A percentile compares a stretch with the other conserved stretches of the same genome.
Conservation (phyloP, 2,797 vertebrate genomes). For the Pantherophis alleghaniensis region DNA sequence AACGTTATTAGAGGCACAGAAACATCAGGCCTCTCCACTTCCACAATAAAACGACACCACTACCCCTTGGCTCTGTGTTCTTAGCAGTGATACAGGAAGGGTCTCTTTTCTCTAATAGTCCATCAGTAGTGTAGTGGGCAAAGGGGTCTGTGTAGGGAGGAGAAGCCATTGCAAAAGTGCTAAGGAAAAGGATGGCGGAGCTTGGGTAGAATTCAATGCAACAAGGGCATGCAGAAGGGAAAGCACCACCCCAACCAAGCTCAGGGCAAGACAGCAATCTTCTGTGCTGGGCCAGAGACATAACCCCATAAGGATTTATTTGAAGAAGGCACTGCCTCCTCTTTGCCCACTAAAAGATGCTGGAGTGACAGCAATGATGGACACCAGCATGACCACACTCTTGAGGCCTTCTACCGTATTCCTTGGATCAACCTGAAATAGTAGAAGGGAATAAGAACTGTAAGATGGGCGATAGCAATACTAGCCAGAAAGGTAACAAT, state of each 20-base stretch:
- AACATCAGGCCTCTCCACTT: neutral
- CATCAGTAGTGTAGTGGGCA: conserved; percentile 20
- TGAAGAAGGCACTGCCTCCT: conserved; percentile 51
- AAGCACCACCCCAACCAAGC: conserved; percentile 48
- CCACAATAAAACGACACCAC: neutral
- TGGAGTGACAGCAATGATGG: conserved; percentile 46
- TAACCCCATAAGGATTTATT: conserved; percentile 41
- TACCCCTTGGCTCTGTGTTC: neutral
- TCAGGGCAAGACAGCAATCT: conserved; percentile 45
- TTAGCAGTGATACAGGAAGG: neutral
- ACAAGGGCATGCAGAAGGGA: conserved; percentile 60
- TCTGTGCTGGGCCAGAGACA: conserved; percentile 19
- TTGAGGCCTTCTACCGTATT: conserved; percentile 65
- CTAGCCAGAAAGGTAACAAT: neutral
- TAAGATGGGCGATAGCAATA: neutral
- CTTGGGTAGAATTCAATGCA: neutral
- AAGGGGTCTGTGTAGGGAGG: neutral
- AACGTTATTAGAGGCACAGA: neutral
- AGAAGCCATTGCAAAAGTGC: conserved; percentile 6
- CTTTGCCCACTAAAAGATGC: conserved; percentile 57
- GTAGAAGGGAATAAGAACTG: conserved; percentile 17
- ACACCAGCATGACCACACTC: conserved; percentile 36
- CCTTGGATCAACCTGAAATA: conserved; percentile 70
- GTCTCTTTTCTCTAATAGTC: neutral
- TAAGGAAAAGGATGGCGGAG: conserved; percentile 4